Percentiles rank a stretch among this genome's conserved stretches.
These are phyloP conservation scores for Apaloderma vittatum DNA, from an alignment of 2,113 vertebrate genomes.

Conservation along the genomic window DNA sequence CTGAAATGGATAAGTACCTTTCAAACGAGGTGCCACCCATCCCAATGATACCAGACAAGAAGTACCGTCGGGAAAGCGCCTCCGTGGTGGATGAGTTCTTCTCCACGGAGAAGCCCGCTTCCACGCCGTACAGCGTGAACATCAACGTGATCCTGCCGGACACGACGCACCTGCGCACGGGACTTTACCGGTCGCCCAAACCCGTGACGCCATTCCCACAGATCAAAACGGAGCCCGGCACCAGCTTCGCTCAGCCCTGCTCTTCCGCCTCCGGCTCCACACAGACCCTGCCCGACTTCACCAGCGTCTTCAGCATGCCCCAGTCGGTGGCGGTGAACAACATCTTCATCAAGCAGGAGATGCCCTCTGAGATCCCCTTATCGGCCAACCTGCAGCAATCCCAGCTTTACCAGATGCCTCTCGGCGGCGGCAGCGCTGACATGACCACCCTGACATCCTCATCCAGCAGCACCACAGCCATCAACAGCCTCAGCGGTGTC, in stretches of 20 bases:
- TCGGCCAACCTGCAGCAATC: constrained; percentile 73
- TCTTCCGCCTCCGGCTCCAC: constrained; percentile 71
- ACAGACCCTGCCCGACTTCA: constrained; percentile 92
- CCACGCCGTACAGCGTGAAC: constrained; percentile 89
- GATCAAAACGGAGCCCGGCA: constrained; percentile 87
- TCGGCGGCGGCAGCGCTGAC: neutral
- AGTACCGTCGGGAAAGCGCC: constrained; percentile 89
- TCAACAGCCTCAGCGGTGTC: constrained; percentile 80
- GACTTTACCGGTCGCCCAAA: constrained; percentile 84
- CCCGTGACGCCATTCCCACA: constrained; percentile 47
- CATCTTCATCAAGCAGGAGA: constrained; percentile 90
- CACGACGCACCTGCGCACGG: constrained; percentile 89
- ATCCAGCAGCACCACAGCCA: constrained; percentile 73
- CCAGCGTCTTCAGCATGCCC: constrained; percentile 90
- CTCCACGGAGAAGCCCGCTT: constrained; percentile 84
- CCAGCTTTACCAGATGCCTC: constrained; percentile 88
- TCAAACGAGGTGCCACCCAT: constrained; percentile 59
- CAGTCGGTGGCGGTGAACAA: constrained; percentile 83
- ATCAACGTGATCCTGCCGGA: constrained; percentile 91
- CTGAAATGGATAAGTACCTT: constrained; percentile 91
- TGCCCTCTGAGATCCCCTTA: constrained; percentile 78
- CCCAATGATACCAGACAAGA: constrained; percentile 78
- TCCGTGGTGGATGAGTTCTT: constrained; percentile 93
- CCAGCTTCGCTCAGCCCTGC: constrained; percentile 78
- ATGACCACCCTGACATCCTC: constrained; percentile 79